These are phyloP conservation scores for Mya arenaria DNA, from an alignment of 1,140 invertebrate species.

Conservation along the genomic window DNA sequence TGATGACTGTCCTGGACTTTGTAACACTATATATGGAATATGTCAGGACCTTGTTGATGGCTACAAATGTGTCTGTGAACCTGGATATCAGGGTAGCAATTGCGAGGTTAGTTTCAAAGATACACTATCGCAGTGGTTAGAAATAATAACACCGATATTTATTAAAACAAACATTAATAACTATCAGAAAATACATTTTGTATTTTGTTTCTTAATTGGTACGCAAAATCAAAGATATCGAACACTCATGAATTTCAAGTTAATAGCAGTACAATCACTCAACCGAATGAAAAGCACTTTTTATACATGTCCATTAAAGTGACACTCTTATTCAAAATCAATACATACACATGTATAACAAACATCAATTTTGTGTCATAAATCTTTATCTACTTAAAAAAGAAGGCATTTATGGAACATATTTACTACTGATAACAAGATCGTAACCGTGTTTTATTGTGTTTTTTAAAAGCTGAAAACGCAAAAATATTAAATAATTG, in stretches of 20 bases:
- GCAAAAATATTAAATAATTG: no score
- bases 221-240: neutral
- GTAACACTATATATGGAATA: neutral
- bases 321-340: no score
- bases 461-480: no score
- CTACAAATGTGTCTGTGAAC: neutral
- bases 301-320: neutral
- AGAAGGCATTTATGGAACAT: no score
- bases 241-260: neutral
- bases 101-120: slow-evolving; percentile 31
- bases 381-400: no score
- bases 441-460: no score
- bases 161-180: neutral
- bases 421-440: no score
- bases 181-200: neutral
- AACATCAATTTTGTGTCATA: no score
- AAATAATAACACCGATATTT: neutral
- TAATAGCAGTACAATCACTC: neutral
- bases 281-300: neutral
- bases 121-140: neutral
- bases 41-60: neutral
- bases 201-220: neutral
- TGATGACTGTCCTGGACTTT: neutral
- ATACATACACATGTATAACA: no score
- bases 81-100: neutral